Percentiles rank a stretch among this genome's conserved stretches.
phyloP scores from a whole-genome alignment of 2,797 vertebrate genomes.

The Psittacula derbiana region DNA sequence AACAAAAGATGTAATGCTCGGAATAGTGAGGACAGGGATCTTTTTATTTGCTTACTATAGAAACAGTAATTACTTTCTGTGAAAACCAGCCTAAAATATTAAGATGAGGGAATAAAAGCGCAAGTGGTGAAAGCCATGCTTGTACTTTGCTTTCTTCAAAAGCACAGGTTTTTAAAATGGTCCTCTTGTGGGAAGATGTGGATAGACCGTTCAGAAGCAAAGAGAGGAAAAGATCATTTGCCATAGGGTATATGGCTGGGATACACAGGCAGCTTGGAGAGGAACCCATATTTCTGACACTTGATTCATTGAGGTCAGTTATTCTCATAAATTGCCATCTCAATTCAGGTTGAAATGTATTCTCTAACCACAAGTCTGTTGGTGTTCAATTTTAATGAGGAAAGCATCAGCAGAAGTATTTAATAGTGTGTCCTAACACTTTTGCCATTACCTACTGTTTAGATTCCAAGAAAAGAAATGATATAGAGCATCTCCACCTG shows the following conservation, averaged over 20 bases:
- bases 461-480: neutral
- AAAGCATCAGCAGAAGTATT: neutral
- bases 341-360: neutral
- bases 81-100: neutral
- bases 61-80: neutral
- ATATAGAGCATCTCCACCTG: neutral
- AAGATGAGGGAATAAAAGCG: neutral
- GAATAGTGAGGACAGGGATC: neutral
- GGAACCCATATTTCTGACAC: neutral
- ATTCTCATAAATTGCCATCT: neutral
- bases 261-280: neutral
- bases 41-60: neutral
- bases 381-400: neutral
- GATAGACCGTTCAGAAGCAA: neutral
- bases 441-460: neutral
- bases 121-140: neutral
- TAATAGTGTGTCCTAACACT: neutral
- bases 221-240: neutral
- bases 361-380: neutral
- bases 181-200: neutral
- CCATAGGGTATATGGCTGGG: neutral
- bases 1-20: neutral
- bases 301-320: neutral
- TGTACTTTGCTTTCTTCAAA: neutral
- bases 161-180: neutral